phyloP scores from a whole-genome alignment of 2,113 vertebrate species.

The Dicerorhinus sumatrensis region DNA sequence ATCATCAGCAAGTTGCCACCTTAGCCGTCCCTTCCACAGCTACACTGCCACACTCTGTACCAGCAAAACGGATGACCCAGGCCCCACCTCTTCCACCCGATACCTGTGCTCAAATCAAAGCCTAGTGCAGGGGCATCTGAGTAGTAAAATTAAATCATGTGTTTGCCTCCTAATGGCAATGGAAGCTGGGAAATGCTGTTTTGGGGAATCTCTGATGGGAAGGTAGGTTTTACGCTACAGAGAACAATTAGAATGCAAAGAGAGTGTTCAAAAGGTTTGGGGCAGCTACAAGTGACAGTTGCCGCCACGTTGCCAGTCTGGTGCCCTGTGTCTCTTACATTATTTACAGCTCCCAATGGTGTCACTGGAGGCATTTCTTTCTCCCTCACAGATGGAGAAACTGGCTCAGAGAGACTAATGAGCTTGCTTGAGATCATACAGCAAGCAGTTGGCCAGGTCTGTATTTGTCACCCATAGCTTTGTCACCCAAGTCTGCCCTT shows the following conservation, averaged over 20 bases:
- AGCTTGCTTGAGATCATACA: background rate
- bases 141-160: background rate
- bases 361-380: background rate
- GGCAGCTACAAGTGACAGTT: no score
- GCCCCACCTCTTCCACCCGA: rapidly evolving
- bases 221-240: background rate
- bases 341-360: background rate
- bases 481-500: background rate
- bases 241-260: background rate
- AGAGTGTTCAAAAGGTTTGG: background rate
- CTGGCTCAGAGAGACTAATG: background rate
- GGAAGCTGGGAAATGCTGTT: background rate
- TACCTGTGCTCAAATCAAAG: background rate
- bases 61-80: background rate
- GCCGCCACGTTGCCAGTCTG: background rate
- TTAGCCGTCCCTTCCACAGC: background rate
- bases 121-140: background rate
- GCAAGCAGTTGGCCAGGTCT: background rate
- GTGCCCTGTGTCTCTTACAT: background rate
- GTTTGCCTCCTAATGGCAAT: background rate
- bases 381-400: background rate
- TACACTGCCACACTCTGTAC: background rate
- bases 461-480: background rate
- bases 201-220: background rate
- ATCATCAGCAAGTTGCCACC: background rate